Base-by-base conservation (phyloP, 2,113 vertebrate genomes). In the Proterorhinus semilunaris region DNA sequence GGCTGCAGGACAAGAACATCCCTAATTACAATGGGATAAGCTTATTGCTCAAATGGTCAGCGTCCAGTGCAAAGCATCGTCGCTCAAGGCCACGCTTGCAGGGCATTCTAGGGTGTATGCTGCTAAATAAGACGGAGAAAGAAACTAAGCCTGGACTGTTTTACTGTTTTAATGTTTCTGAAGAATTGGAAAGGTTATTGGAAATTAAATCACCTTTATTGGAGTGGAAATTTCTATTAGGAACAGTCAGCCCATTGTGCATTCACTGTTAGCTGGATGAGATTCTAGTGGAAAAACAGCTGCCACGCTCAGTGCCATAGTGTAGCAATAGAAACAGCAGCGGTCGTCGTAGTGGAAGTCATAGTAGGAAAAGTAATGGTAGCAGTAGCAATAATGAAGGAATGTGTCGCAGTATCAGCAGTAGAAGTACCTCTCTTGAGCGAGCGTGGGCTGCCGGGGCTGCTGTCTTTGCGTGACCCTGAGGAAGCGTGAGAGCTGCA, bases 401-500 rank as follows among this genome's bases (percentile, higher is more conserved):
- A 36, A 36, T 36, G 6, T 47, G 46, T 47, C 6, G 46, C 46
- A 8, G 46, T 47, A 11, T 51, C 10, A 36, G 27, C 27, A 36
- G 27, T 36, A 36, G 27, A 21, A 51, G 75, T 76, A 98, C 98
- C 98, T 94, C 97, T 92, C 90, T 96, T 98, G 82, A 97, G 85
- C 27, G 95, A 95, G 36, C 94, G 91, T 4, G 96, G 95, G 75
- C 96, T 98, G 71, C 94, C 91, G 0, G 92, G 93, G 36, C 93
- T 93, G 83, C 93, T 92, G 83, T 93, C 93, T 77, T 93, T 94
- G 52, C 89, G 92, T 17, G 91, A 91, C 65, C 94, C 91, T 5
- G 95, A 94, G 79, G 95, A 96, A 5, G 93, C 92, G 76, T 87
- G 91, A 1, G 95, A 96, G 89, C 95, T 94, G 76, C 92, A 94